Evolutionary conservation across 2,113 vertebrate species (phyloP), one percentile per base, ranked within the genome.

Genomic region (Microtus ochrogaster): DNA sequence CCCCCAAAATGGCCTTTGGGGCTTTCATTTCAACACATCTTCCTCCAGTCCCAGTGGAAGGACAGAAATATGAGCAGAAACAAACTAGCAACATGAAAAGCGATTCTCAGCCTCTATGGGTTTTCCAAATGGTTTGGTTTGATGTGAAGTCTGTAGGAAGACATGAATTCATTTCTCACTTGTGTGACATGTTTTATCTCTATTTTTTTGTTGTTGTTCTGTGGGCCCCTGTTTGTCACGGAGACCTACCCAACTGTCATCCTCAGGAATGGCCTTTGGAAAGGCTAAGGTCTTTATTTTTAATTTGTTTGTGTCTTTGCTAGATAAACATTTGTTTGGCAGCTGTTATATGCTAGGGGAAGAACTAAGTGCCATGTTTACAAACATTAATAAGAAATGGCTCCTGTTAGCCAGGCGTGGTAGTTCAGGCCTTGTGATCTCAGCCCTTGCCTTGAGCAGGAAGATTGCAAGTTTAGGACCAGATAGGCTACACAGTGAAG

Each of bases 1-100:
- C 89, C 94, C 86, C 58, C 58, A 84, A 70, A 95, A 91, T 84
- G 63, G 63, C 89, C 92, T 96, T 78, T 24, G 2, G 7, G 89
- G 82, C 79, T 97, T 94, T 92, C 33, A 47, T 96, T 94, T 97
- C 92, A 96, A 58, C 74, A 94, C 8, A 0, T 84, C 93, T 96
- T 76, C 74, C 74, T 84, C 61, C 14, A 76, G 82, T 19, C 70
- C 78, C 84, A 84, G 44, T 24, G 90, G 47, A 72, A 92, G 13
- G 73, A 55, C 66, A 13, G 89, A 95, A 92, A 90, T 74, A 77
- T 26, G 41, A 91, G 52, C 61, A 95, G 44, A 92, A 92, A 84
- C n/a, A 90, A 97, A 90, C 84, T 85, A 97, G 90, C 77, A 95
- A 77, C 72, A 89, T 49, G 33, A 63, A 94, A 92, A 91, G 33